Evolutionary conservation across 2,888 invertebrate genomes (phyloP), one percentile per base, ranked within the genome.

Genomic region (Halocaridina rubra): DNA sequence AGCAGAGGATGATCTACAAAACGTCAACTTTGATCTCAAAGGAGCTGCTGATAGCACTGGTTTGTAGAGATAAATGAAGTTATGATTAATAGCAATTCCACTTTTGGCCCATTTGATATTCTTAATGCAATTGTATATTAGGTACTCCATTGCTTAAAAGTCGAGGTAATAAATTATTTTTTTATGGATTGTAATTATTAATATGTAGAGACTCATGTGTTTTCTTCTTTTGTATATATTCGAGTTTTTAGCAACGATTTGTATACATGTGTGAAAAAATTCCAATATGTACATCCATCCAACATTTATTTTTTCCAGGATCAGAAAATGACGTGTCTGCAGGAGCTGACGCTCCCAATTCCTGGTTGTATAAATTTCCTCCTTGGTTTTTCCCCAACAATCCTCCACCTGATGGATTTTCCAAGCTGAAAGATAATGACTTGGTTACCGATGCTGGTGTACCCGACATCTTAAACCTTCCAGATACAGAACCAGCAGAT

Each of bases 301-400:
- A 2, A 13, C 67, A 13, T 13, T 30, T 22, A 10, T 46, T 22
- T 16, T 16, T 57, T 13, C 24, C 80, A 80, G 80, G 8, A 8
- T 24, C 16, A 5, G 32, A 16, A 24, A 24, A 22, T 3, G 69
- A 30, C 8, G 74, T 64, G 7, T 61, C 81, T 13, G 46, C 75
- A 1, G 46, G 46, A 2, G 53, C 16, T 29, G 10, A 16, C 10
- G 77, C 74, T 19, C 77, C 77, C 7, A 85, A 78, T 53, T 76
- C 81, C 5, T 85, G 85, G 85, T 57, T 85, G 77, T 85, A 85
- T 67, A 85, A 77, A 77, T 85, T 85, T n/a, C 85, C 85, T 8
- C 85, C 85, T 0, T 85, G 85, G 85, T 76, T 71, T 33, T 33
- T 75, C 10, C 85, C 85, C 1, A 30, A 69, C 77, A 85, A 85